phyloP scores from a whole-genome alignment of 2,797 vertebrate genomes.

The Rhynchonycteris naso region DNA sequence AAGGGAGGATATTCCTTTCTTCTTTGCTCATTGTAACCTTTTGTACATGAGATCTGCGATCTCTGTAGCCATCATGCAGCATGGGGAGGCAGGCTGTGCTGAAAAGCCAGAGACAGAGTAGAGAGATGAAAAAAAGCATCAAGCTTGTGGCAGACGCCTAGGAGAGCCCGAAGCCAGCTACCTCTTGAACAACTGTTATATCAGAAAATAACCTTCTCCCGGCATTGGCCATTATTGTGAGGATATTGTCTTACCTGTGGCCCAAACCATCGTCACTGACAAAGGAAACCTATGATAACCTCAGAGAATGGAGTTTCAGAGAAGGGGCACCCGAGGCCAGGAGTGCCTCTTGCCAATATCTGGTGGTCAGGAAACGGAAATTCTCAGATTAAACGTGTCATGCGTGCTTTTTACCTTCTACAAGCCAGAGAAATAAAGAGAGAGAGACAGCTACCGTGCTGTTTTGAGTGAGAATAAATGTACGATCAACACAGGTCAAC shows the following conservation, averaged over 20 bases:
- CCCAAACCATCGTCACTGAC: background rate
- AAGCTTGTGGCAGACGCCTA: background rate
- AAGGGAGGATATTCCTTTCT: background rate
- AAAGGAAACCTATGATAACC: background rate
- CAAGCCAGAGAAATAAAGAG: background rate
- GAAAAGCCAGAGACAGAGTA: background rate
- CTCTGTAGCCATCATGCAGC: background rate
- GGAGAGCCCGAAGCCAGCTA: background rate
- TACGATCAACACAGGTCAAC: background rate
- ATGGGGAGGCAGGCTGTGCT: background rate
- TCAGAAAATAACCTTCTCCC: background rate
- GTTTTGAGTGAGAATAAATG: background rate
- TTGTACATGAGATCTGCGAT: background rate
- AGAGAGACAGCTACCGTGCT: background rate
- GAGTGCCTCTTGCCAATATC: background rate
- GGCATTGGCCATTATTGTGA: rapidly evolving
- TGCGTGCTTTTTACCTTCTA: background rate
- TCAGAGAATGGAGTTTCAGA: background rate
- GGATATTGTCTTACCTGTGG: background rate
- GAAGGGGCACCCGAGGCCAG: background rate
- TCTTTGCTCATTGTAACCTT: background rate
- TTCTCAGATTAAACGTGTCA: background rate
- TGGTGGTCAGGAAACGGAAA: background rate
- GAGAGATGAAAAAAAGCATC: background rate
- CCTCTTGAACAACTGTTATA: rapidly evolving